phyloP scores from a whole-genome alignment of 2,888 invertebrate genomes.

The Cheilosia variabilis region DNA sequence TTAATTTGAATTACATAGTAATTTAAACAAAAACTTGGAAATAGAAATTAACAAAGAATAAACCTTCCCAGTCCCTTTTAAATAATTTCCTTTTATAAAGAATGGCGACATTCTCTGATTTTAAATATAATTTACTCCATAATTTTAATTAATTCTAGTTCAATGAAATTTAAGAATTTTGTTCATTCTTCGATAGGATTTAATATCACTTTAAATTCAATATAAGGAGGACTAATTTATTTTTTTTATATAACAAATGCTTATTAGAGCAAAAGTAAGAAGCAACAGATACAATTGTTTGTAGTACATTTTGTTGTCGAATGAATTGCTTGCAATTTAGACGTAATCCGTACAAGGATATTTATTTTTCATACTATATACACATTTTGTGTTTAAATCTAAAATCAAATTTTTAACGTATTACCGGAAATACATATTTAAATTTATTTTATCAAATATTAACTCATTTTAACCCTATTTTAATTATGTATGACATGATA shows the following conservation, averaged over 20 bases:
- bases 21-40: slow-evolving; percentile 33
- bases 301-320: slow-evolving; percentile 12
- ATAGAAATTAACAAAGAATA: slow-evolving; percentile 31
- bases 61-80: slow-evolving; percentile 9
- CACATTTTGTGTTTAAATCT: slow-evolving; percentile 1
- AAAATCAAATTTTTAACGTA: slow-evolving; percentile 5
- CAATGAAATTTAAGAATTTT: slow-evolving; percentile 13
- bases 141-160: slow-evolving; percentile 14
- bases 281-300: slow-evolving; percentile 1
- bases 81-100: slow-evolving; percentile 9
- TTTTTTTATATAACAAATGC: slow-evolving; percentile 24
- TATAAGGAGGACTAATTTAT: slow-evolving; percentile 35
- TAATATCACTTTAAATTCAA: slow-evolving; percentile 15
- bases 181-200: slow-evolving; percentile 18
- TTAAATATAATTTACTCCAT: slow-evolving; percentile 7
- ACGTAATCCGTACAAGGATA: neutral
- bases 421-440: slow-evolving; percentile 1
- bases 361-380: slow-evolving; percentile 5
- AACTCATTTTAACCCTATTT: slow-evolving; percentile 27
- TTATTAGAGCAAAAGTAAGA: neutral
- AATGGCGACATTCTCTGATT: slow-evolving; percentile 3
- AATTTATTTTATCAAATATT: slow-evolving; percentile 12
- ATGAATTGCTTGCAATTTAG: slow-evolving; percentile 48
- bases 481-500: slow-evolving; percentile 15
- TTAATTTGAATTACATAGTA: slow-evolving; percentile 37